Base-by-base conservation (phyloP, 2,888 invertebrate genomes). In the Notodonta dromedarius region DNA sequence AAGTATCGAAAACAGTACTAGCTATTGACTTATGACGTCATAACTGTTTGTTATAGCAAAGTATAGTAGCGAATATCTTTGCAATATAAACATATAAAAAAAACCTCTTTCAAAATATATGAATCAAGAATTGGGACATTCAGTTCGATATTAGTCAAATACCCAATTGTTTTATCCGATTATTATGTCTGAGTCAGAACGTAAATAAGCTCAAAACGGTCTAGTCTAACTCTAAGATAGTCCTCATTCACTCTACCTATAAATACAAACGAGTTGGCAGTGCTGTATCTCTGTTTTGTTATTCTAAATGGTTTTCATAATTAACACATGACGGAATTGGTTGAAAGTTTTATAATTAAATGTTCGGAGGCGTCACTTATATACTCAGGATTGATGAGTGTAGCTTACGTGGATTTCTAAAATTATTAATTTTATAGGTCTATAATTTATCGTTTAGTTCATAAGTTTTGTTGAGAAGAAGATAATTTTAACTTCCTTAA, bases 191-290 rank as follows among this genome's bases (percentile, higher is more conserved):
- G 67, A 59, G 67, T 59, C 53, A 14, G 63, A 73, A 58, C 48
- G 58, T 66, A 78, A 79, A 63, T 74, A 73, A 69, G 50, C 9
- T 50, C 2, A 9, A 50, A 14, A 16, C 16, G 4, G 50, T 50
- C 50, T 50, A 50, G 50, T 16, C 3, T 35, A 35, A 7, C 35
- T 50, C 63, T 65, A 62, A 73, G 78, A 83, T 72, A 76, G 73
- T 75, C 71, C 80, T 76, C 62, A 71, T 76, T 78, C 80, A 76
- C 59, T 79, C 78, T 82, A 85, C 79, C 80, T 85, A 76, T 61
- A 80, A 79, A 76, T 82, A 84, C 81, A 70, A 84, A 79, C 84
- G 82, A 83, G 80, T 87, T 91, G 92, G 92, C 92, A 92, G 92
- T 92, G 92, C 87, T 90, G 84, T 85, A 85, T 87, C 80, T 83